Base-by-base conservation (phyloP, 2,888 invertebrate genomes). In the Adelphocoris suturalis region DNA sequence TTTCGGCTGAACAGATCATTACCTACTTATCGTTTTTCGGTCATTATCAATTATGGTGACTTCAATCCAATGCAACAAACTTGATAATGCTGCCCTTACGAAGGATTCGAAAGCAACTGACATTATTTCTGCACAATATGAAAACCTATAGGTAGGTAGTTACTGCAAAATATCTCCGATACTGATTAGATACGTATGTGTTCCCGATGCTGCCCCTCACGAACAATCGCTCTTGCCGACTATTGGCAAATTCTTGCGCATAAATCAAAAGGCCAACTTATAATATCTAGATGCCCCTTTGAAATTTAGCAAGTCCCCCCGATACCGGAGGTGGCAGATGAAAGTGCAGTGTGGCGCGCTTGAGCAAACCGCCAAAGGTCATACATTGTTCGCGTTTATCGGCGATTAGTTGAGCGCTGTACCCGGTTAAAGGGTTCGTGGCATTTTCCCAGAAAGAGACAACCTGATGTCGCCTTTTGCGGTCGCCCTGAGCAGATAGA, bases 361-460 rank as follows among this genome's bases (percentile, higher is more conserved):
- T 27, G 52, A 52, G 82, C 82, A 52, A 82, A 82, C 82, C 47
- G 16, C 86, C 47, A 86, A 86, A 86, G 86, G 86, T 86, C 86
- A 86, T 75, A 86, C 86, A 86, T 86, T 86, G 86, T 86, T 86
- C 86, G 86, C 27, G 57, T 75, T 82, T 86, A 86, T 86, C 86
- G 86, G 46, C 86, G 86, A 86, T 86, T 86, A 86, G 86, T 27
- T 47, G 47, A 48, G 82, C 48, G 28, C 48, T 46, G 48, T 80
- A 80, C 48, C 23, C 19, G 82, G 82, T 48, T 52, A 82, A 68
- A 48, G 86, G 86, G 48, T 86, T 19, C 75, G 48, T 86, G 86
- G 86, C 86, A 86, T 86, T 86, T 86, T 68, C 68, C 75, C 86
- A 86, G 75, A 86, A 86, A 68, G 75, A 86, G 86, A 16, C 86